phyloP scores from a whole-genome alignment of 2,888 invertebrate genomes.

The Nesidiocoris tenuis region DNA sequence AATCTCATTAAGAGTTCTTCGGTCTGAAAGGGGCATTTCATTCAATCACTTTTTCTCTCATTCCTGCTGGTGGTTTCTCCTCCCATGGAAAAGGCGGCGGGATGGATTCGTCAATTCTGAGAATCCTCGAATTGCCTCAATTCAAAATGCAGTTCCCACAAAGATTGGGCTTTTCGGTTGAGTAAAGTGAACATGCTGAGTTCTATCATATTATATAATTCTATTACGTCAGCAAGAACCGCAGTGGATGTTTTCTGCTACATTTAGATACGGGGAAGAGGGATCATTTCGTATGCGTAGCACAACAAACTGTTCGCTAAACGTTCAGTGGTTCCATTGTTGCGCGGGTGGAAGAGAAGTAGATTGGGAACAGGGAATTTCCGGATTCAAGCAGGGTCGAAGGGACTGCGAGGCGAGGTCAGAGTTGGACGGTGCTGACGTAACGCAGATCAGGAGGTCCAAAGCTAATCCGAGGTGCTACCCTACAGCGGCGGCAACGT shows the following conservation, averaged over 20 bases:
- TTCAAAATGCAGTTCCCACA: neutral
- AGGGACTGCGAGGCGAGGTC: neutral
- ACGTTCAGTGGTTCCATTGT: neutral
- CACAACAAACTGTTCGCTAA: neutral
- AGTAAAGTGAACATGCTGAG: neutral
- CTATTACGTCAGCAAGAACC: neutral
- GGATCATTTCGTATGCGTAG: neutral
- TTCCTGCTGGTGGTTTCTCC: too few relatives aligned
- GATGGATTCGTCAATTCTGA: too few relatives aligned
- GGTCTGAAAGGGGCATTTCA: too few relatives aligned
- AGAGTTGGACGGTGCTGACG: neutral
- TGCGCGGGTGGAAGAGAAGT: neutral
- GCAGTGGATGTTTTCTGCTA: neutral
- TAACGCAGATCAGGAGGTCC: neutral
- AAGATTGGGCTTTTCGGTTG: neutral
- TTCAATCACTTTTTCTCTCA: too few relatives aligned
- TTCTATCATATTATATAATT: too few relatives aligned
- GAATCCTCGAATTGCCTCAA: too few relatives aligned
- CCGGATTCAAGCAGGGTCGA: neutral
- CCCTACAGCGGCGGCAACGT: neutral
- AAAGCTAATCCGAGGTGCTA: neutral
- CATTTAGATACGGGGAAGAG: too few relatives aligned
- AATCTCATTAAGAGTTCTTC: too few relatives aligned
- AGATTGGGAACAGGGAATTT: neutral
- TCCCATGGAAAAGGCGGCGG: too few relatives aligned